Evolutionary conservation across 2,888 invertebrate species (phyloP).

Genomic region (Oligia strigilis): DNA sequence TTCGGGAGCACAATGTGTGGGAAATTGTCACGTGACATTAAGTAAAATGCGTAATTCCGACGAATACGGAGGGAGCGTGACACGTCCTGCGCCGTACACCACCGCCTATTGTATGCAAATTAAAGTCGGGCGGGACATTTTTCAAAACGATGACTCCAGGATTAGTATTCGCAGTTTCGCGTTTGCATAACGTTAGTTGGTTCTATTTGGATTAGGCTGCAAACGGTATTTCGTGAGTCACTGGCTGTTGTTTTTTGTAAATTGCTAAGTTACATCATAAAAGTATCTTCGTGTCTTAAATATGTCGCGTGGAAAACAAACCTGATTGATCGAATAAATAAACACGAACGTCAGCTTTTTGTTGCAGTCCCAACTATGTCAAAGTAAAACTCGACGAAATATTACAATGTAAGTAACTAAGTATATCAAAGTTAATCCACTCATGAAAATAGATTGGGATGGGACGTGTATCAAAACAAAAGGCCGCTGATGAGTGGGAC

Average conservation of each 20-base stretch:
- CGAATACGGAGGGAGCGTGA: conserved; percentile 68
- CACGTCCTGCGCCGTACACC: conserved; percentile 79
- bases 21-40: conserved; percentile 82
- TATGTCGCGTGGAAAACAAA: conserved; percentile 1
- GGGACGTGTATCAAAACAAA: conserved; percentile 76
- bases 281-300: conserved; percentile 5
- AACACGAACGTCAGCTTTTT: conserved; percentile 14
- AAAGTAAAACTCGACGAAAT: conserved; percentile 16
- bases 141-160: conserved; percentile 72
- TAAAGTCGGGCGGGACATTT: conserved; percentile 79
- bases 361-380: conserved; percentile 28
- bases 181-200: conserved; percentile 56
- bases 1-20: conserved; percentile 74
- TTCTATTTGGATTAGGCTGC: conserved; percentile 53
- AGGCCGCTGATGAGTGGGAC: conserved; percentile 76
- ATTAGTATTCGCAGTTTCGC: conserved; percentile 63
- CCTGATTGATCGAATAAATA: conserved; percentile 16
- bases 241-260: conserved; percentile 20
- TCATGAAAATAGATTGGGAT: conserved; percentile 63
- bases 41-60: conserved; percentile 74
- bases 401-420: conserved; percentile 38
- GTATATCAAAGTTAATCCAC: conserved; percentile 58
- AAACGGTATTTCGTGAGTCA: conserved; percentile 51
- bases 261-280: conserved; percentile 27
- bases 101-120: conserved; percentile 89